A percentile compares a stretch with the other conserved stretches of the same genome.
Conservation (phyloP, 1,140 invertebrate genomes). For the Laupala kohalensis region DNA sequence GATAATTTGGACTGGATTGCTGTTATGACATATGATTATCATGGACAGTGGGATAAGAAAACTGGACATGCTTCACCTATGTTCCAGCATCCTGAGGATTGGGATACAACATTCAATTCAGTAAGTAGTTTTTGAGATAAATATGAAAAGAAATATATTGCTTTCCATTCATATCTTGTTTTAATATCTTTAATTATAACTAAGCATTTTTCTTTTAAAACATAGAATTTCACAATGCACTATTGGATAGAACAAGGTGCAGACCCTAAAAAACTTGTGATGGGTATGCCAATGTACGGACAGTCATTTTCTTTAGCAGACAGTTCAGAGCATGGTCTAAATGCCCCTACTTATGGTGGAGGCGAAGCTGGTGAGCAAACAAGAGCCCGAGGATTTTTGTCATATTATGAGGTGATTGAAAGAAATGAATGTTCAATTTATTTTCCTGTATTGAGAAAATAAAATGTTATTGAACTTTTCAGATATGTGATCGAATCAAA, state of each 20-base stretch:
- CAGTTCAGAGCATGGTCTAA: conserved; percentile 31
- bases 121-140: conserved; percentile 29
- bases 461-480: not conserved
- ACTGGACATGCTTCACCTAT: conserved; percentile 79
- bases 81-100: conserved; percentile 56
- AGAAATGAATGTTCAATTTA: not conserved
- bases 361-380: conserved; percentile 46
- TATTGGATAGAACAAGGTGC: conserved; percentile 48
- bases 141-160: no score
- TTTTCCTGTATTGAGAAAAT: not conserved
- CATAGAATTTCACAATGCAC: conserved; percentile 42
- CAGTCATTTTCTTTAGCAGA: conserved; percentile 41
- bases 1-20: conserved; percentile 74
- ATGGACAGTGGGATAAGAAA: conserved; percentile 81
- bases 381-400: conserved; percentile 43
- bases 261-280: conserved; percentile 42
- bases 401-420: conserved; percentile 49
- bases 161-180: not conserved
- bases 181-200: not conserved
- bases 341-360: conserved; percentile 38
- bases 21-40: conserved; percentile 83
- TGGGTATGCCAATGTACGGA: conserved; percentile 53
- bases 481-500: conserved; percentile 36
- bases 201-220: conserved; percentile 6
- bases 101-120: conserved; percentile 61